Evolutionary conservation across 1,140 invertebrate species (phyloP), one percentile per base, ranked within the genome.

Genomic region (Panagrolaimus sp.): DNA sequence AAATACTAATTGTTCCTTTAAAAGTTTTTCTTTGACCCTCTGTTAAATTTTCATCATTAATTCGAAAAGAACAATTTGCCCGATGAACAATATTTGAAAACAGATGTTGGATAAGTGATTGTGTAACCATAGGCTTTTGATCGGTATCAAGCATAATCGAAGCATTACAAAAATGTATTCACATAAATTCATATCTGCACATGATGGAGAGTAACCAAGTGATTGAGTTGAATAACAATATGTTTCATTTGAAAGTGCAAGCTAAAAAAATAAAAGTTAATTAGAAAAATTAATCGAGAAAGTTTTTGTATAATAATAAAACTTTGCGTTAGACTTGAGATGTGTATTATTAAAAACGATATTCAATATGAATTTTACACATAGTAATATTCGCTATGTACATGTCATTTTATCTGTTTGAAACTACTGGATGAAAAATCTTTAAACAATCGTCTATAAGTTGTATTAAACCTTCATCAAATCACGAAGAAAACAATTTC

Each of bases 11-110:
- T 20, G 51, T 57, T 8, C 27, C 51, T 9, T 25, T 27, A 16
- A 57, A 57, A 4, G 11, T 57, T 20, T 25, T 27, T 27, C 51
- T 14, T 25, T 20, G 51, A 27, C 51, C n/a, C 8, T 20, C 27
- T 16, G 20, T 57, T 2, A 25, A 14, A 57, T 25, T 57, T 16
- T 11, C 20, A 57, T 20, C 51, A 44, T 64, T 16, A 1, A 64
- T 16, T n/a, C 14, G 11, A 27, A 43, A 16, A 3, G 63, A 63
- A 14, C 72, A 73, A 67, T 64, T 67, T 0, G 72, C 72, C 7
- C 65, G 63, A 42, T 73, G 61, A 45, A 74, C 71, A 43, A 73
- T 73, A 45, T 68, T 72, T 25, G 72, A 71, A 51, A 65, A 42
- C 8, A 42, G 51, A 1, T 43, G 57, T 0, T 31, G 62, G 38